These are phyloP conservation scores for Scrobipalpa atriplicella DNA, from an alignment of 2,888 invertebrate genomes.

Conservation along the genomic window DNA sequence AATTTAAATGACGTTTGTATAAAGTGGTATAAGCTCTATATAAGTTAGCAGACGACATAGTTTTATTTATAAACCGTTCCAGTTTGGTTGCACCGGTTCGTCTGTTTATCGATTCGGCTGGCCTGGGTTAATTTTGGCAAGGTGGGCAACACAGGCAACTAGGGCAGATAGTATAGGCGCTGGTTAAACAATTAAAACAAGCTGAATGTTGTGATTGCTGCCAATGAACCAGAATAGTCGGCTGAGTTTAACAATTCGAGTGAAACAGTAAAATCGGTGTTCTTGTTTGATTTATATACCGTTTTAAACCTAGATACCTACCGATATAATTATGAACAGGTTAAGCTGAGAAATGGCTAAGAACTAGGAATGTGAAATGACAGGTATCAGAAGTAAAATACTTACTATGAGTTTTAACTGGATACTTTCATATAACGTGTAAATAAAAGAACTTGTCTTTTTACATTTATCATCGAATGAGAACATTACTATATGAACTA, in stretches of 20 bases:
- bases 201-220: constrained; percentile 14
- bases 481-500: not conserved
- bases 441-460: too few relatives aligned
- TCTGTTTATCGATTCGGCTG: constrained; percentile 76
- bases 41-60: constrained; percentile 57
- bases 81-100: constrained; percentile 72
- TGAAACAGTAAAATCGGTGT: not conserved
- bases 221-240: not conserved
- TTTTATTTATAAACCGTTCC: constrained; percentile 69
- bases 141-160: constrained; percentile 44
- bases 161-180: constrained; percentile 31
- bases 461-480: not conserved
- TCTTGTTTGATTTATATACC: too few relatives aligned
- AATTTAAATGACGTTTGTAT: constrained; percentile 64
- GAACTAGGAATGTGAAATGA: too few relatives aligned
- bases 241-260: not conserved
- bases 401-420: too few relatives aligned
- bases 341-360: too few relatives aligned
- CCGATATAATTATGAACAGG: too few relatives aligned
- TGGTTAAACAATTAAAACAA: constrained; percentile 25
- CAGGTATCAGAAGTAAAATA: too few relatives aligned
- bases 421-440: not conserved
- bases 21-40: constrained; percentile 39
- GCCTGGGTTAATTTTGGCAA: constrained; percentile 75
- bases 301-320: too few relatives aligned